These are phyloP conservation scores for Hipparchia sbordonii DNA, from an alignment of 2,888 invertebrate species.

Conservation along the genomic window DNA sequence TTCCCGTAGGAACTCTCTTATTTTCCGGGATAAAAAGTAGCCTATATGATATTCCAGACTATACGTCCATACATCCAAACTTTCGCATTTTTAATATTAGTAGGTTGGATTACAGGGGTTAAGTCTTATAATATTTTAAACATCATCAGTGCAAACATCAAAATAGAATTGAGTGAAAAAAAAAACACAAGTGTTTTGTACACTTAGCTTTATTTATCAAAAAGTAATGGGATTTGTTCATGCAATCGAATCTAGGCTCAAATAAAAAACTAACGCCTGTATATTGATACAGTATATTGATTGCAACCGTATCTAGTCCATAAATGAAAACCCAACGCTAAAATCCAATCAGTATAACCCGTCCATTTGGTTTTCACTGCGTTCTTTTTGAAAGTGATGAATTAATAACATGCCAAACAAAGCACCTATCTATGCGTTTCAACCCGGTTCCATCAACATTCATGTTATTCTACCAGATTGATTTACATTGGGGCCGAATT, in stretches of 20 bases:
- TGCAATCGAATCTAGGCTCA: slow-evolving; percentile 13
- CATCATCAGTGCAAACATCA: too few species aligned
- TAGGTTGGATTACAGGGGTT: too few species aligned
- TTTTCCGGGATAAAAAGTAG: too few species aligned
- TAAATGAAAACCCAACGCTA: slow-evolving; percentile 54
- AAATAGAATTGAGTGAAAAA: too few species aligned
- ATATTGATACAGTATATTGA: slow-evolving; percentile 6
- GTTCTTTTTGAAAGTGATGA: slow-evolving; percentile 61
- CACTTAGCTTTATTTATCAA: slow-evolving; percentile 25
- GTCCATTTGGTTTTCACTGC: slow-evolving; percentile 56
- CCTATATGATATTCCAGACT: too few species aligned
- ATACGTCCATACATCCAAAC: too few species aligned
- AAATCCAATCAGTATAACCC: slow-evolving; percentile 68
- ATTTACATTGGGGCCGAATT: not conserved
- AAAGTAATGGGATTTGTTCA: slow-evolving; percentile 21
- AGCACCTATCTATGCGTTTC: slow-evolving; percentile 52
- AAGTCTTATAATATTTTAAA: too few species aligned
- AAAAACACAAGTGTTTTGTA: too few species aligned
- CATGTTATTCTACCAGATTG: slow-evolving; percentile 62
- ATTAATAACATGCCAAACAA: slow-evolving; percentile 69
- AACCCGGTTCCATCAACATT: slow-evolving; percentile 60
- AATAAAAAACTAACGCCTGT: slow-evolving; percentile 31
- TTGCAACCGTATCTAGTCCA: slow-evolving; percentile 34
- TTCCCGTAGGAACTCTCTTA: too few species aligned
- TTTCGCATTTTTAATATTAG: too few species aligned